phyloP scores from a whole-genome alignment of 2,113 vertebrate genomes.

The Neofelis nebulosa region DNA sequence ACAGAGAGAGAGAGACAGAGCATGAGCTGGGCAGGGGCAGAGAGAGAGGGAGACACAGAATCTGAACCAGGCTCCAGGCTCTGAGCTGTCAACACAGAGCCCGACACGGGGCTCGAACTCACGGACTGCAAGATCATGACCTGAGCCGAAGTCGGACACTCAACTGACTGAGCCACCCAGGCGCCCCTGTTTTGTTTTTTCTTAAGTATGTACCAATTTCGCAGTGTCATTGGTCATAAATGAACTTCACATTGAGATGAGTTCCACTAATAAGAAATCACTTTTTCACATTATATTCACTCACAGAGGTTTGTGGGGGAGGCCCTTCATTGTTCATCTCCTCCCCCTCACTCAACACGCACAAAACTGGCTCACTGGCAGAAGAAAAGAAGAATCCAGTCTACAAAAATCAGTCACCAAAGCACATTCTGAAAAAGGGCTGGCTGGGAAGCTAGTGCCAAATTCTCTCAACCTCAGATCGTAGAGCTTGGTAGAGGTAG shows the following conservation, averaged over 20 bases:
- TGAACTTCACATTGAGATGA: conserved; percentile 65
- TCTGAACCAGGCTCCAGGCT: too few species aligned
- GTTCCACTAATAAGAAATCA: not conserved
- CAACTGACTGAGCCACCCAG: too few species aligned
- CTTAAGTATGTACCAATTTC: conserved; percentile 61
- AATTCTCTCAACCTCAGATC: not conserved
- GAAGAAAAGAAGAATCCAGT: not conserved
- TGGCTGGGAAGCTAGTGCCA: not conserved
- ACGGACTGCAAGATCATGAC: too few species aligned
- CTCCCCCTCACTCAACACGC: not conserved
- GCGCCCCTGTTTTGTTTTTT: conserved; percentile 53
- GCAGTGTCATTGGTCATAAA: conserved; percentile 62
- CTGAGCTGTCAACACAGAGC: too few species aligned
- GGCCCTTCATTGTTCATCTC: conserved; percentile 12
- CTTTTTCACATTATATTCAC: conserved; percentile 52
- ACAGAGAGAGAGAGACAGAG: too few species aligned
- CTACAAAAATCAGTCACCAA: not conserved
- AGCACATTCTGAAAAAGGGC: not conserved
- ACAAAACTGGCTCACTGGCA: not conserved
- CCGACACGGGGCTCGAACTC: too few species aligned
- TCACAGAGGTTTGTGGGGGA: not conserved
- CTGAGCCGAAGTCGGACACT: too few species aligned
- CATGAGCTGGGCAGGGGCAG: too few species aligned
- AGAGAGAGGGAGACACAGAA: too few species aligned
- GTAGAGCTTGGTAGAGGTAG: not conserved